Percentiles rank a stretch among this genome's conserved stretches.
Evolutionary conservation across 1,140 invertebrate species (phyloP).

Genomic region (Formica selysi): DNA sequence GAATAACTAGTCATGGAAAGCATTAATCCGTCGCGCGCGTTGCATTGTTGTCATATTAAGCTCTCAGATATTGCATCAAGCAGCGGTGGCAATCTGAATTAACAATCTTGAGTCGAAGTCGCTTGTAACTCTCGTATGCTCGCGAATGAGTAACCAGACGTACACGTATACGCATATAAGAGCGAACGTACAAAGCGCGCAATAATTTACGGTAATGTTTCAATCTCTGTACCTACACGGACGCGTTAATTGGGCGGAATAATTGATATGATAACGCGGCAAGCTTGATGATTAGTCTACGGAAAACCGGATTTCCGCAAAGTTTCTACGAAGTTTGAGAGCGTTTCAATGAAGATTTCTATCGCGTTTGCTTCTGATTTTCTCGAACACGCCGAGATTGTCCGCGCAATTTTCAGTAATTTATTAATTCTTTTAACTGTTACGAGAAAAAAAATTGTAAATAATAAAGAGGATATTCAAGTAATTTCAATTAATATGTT

Average conservation of each 20-base stretch:
- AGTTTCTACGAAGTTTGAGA: constrained; percentile 45
- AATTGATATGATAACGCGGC: constrained; percentile 76
- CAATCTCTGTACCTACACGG: constrained; percentile 72
- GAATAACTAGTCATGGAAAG: background rate
- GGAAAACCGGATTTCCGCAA: constrained; percentile 38
- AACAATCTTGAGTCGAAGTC: constrained; percentile 56
- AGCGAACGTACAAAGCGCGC: constrained; percentile 48
- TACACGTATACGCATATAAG: constrained; percentile 31
- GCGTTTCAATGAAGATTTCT: constrained; percentile 35
- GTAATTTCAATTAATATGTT: background rate
- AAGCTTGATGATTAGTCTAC: constrained; percentile 47
- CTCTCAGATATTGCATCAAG: constrained; percentile 20
- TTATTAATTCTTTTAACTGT: constrained; percentile 2
- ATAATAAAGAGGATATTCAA: background rate
- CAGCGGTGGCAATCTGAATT: background rate
- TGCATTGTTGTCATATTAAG: constrained; percentile 37
- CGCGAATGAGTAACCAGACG: constrained; percentile 8
- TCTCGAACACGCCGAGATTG: background rate
- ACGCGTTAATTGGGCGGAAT: constrained; percentile 77
- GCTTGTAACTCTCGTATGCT: constrained; percentile 27
- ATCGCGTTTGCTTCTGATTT: constrained; percentile 9
- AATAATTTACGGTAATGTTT: constrained; percentile 77
- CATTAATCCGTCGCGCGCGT: background rate
- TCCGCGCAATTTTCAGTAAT: constrained; percentile 10
- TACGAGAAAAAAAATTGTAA: background rate